Evolutionary conservation across 2,113 vertebrate species (phyloP).

Genomic region (Meles meles): DNA sequence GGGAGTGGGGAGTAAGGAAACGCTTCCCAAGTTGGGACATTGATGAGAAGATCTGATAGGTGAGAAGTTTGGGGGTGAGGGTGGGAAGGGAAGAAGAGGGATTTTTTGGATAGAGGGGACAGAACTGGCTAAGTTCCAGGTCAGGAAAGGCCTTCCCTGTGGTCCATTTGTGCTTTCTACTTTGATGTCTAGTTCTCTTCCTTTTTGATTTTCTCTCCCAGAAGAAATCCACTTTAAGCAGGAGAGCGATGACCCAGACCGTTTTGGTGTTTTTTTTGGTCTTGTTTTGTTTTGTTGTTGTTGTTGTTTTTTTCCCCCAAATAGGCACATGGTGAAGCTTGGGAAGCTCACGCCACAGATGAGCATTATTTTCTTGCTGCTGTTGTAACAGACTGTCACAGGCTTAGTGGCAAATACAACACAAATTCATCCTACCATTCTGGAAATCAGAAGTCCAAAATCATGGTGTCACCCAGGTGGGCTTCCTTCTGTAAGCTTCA

Average conservation of each 20-base stretch:
- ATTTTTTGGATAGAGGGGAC: fast-evolving
- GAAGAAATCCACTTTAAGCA: not conserved
- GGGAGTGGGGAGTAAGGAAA: not conserved
- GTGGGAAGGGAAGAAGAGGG: not conserved
- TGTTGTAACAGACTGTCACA: no score
- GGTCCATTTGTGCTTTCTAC: not conserved
- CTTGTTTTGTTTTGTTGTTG: no score
- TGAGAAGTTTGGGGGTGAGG: not conserved
- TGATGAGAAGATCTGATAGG: fast-evolving
- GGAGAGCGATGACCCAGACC: not conserved
- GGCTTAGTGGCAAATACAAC: no score
- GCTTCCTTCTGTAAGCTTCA: not conserved
- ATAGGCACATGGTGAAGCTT: fast-evolving
- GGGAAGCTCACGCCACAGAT: fast-evolving
- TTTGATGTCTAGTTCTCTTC: not conserved
- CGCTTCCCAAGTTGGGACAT: fast-evolving
- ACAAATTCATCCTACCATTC: fast-evolving
- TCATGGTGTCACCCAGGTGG: not conserved
- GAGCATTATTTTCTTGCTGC: fast-evolving
- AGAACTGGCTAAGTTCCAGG: not conserved
- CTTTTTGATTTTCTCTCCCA: fast-evolving
- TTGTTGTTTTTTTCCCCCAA: not conserved
- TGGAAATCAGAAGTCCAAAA: not conserved
- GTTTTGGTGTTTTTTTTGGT: no score
- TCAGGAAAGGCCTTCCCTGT: fast-evolving